Evolutionary conservation across 2,113 vertebrate species (phyloP), one percentile per base, ranked within the genome.

Genomic region (Gavia stellata): DNA sequence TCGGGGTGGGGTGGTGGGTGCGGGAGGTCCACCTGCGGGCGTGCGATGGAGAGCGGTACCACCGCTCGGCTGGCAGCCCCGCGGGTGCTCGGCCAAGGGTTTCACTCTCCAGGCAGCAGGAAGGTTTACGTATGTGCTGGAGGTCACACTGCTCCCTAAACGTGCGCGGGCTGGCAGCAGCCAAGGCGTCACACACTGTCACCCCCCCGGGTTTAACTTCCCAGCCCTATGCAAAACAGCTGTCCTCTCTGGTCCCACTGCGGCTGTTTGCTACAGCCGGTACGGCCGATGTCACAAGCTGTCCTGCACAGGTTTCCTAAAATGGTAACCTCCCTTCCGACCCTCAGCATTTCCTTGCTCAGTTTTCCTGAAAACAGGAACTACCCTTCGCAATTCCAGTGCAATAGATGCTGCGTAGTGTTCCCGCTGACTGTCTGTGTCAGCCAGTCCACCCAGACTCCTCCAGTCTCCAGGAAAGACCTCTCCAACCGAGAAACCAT

Each of bases 231-330:
- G 6, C 34, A 16, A 3, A 28, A 10, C 34, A 21, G 17, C 40
- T 2, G 1, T 15, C 74, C 77, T 12, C 66, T 49, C 87, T 1
- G 59, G 6, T 20, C 55, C 52, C 61, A 34, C 47, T 0, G 3
- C 0, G 1, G 23, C 36, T 6, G 2, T 4, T 4, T 18, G 71
- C 59, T 25, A 18, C 26, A 10, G 45, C 9, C 2, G 0, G 1
- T 1, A 12, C 0, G 1, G 40, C 34, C 8, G 3, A 8, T 3
- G 55, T 14, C 82, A 38, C 20, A 2, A 23, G 20, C 38, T n/a
- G 17, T 29, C 71, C 86, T 29, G 10, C 2, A 10, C 17, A 2
- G 17, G 5, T 7, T 15, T 38, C 82, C 74, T 20, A 33, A 14
- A 78, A 58, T 1, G 10, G 21, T 4, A 3, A 10, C 65, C 65